These are phyloP conservation scores for Todiramphus chloris DNA, from an alignment of 2,113 vertebrate genomes.

Conservation along the genomic window DNA sequence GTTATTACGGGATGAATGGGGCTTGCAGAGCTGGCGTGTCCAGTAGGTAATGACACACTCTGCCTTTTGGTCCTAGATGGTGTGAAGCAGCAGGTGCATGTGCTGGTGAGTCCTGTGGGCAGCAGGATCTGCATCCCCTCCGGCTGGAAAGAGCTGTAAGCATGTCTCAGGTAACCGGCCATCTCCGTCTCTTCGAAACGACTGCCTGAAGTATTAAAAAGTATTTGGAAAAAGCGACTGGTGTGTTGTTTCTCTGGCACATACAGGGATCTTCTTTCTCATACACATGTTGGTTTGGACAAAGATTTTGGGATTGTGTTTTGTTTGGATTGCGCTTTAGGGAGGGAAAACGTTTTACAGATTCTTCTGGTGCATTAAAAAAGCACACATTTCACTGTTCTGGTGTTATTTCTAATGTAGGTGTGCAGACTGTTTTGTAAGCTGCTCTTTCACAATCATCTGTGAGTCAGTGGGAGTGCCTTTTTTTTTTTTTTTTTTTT, in stretches of 20 bases:
- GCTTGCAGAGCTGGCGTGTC: neutral
- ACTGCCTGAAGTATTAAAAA: neutral
- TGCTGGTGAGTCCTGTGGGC: neutral
- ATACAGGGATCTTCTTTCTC: neutral
- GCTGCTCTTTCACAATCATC: neutral
- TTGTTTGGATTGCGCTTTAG: neutral
- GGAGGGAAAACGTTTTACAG: neutral
- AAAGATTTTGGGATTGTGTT: neutral
- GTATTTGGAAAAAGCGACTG: neutral
- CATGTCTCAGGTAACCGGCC: rapidly evolving
- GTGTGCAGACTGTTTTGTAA: neutral
- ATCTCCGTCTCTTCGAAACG: neutral
- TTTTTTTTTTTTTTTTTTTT: neutral
- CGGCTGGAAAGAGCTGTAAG: neutral
- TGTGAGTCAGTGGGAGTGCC: neutral
- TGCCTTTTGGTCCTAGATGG: rapidly evolving
- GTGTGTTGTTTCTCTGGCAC: neutral
- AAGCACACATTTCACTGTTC: neutral
- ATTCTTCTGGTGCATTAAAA: neutral
- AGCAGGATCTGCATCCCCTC: neutral
- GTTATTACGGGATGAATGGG: rapidly evolving
- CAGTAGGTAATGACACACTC: rapidly evolving
- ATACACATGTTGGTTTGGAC: rapidly evolving
- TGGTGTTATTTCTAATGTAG: neutral
- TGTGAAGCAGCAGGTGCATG: neutral